Base-by-base conservation (phyloP, 2,888 invertebrate species). In the Elegia similella region DNA sequence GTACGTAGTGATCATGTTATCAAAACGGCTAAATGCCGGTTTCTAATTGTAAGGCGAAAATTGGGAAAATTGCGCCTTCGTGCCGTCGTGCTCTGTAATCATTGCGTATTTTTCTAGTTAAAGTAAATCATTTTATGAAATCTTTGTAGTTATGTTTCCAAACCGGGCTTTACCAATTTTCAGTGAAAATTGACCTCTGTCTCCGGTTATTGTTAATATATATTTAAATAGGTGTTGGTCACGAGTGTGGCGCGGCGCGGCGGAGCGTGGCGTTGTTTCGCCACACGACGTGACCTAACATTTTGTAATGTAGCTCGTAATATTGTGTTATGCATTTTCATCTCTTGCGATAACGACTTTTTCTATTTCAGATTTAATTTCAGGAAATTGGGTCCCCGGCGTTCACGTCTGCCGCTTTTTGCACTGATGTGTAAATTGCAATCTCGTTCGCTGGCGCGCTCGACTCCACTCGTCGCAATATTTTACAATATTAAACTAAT, bases 201-300 rank as follows among this genome's bases (percentile, higher is more conserved):
- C 29, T 15, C 15, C 6, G 32, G 48, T 42, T 60, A 66, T 67
- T 67, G 66, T 69, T 63, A 64, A 70, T 65, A 62, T 70, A 62
- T 58, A 59, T 58, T 59, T 61, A 69, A 62, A 66, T 62, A 64
- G 50, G 59, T 47, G 17, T 55, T 55, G 57, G 62, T 60, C 68
- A 61, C 66, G 54, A 59, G 64, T 59, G 61, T 63, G 59, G 47
- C 30, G 30, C 47, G 58, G 64, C 53, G 59, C 69, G 64, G 30
- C 59, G 57, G 63, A 70, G 62, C 78, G 73, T 70, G 66, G 54
- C 67, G 38, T 43, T 52, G 60, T 80, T 76, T 65, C 81, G 69
- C 67, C 75, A 81, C 60, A 57, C 61, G 65, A 76, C 75, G 80
- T 80, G 80, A 75, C 78, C 69, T 65, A 66, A 70, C 56, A 63